phyloP scores from a whole-genome alignment of 2,113 vertebrate species.

The Pelecanoides urinatrix region DNA sequence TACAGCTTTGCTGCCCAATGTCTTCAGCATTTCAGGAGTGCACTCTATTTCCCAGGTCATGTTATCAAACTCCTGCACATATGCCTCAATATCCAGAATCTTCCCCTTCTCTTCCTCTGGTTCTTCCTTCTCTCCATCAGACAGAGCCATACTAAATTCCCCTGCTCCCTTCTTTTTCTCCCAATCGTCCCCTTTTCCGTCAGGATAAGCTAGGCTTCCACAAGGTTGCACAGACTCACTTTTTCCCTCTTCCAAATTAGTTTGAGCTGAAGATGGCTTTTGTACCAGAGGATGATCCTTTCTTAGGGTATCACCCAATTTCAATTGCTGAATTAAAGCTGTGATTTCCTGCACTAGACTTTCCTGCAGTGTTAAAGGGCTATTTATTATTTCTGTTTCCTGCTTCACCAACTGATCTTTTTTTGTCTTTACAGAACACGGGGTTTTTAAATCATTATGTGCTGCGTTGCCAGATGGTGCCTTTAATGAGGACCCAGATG shows the following conservation, averaged over 20 bases:
- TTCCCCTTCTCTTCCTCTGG: background rate
- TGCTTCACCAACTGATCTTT: background rate
- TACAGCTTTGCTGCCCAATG: conserved; percentile 71
- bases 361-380: conserved; percentile 58
- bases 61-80: conserved; percentile 77
- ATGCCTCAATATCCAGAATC: conserved; percentile 48
- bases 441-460: background rate
- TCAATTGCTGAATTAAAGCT: conserved; percentile 65
- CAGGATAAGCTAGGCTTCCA: background rate
- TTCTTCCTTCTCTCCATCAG: conserved; percentile 1
- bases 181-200: background rate
- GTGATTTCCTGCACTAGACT: conserved; percentile 65
- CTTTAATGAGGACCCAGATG: background rate
- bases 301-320: background rate
- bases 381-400: background rate
- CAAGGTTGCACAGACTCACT: background rate
- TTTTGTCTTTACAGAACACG: background rate
- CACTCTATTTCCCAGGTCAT: conserved; percentile 87
- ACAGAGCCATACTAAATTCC: background rate
- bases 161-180: background rate
- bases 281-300: background rate
- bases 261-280: background rate
- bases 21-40: conserved; percentile 77
- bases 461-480: background rate
- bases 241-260: background rate